Base-by-base conservation (phyloP, 2,888 invertebrate species). In the Coelogynopora nodosa region DNA sequence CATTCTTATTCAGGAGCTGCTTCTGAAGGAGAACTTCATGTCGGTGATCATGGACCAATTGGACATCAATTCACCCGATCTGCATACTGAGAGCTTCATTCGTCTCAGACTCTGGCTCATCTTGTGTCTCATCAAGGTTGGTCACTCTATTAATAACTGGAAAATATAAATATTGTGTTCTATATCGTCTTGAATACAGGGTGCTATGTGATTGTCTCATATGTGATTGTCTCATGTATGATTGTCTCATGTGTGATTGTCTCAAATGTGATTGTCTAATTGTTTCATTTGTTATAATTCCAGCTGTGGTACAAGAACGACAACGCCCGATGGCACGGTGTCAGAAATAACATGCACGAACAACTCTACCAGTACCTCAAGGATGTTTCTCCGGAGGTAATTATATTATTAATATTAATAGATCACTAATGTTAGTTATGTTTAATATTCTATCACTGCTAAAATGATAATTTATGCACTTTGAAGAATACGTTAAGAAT, bases 261-360 rank as follows among this genome's bases (percentile, higher is more conserved):
- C n/a, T n/a, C n/a, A n/a, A n/a, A n/a, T n/a, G n/a, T n/a, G n/a
- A n/a, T n/a, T n/a, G n/a, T n/a, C n/a, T n/a, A n/a, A n/a, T n/a
- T n/a, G n/a, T n/a, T n/a, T n/a, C n/a, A n/a, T n/a, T n/a, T n/a
- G n/a, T n/a, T n/a, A n/a, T n/a, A n/a, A n/a, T n/a, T 87, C 0
- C 86, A 91, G 91, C 90, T 91, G 10, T 92, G 92, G 92, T 90
- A 90, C 2, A 90, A 90, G 87, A 92, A 90, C 89, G 91, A 91
- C 88, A 90, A 90, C 87, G 93, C 89, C 0, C 89, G 93, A 89
- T 98, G 98, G 98, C 96, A 96, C 87, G 98, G 97, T 26, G 97
- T 96, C 28, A 93, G 98, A 13, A 97, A 97, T 92, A 94, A 95
- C 89, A 97, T 98, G n/a, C 97, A 97, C 92, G 98, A 98, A 92